Conservation (phyloP, 2,888 invertebrate genomes). For the Gerris lacustris region DNA sequence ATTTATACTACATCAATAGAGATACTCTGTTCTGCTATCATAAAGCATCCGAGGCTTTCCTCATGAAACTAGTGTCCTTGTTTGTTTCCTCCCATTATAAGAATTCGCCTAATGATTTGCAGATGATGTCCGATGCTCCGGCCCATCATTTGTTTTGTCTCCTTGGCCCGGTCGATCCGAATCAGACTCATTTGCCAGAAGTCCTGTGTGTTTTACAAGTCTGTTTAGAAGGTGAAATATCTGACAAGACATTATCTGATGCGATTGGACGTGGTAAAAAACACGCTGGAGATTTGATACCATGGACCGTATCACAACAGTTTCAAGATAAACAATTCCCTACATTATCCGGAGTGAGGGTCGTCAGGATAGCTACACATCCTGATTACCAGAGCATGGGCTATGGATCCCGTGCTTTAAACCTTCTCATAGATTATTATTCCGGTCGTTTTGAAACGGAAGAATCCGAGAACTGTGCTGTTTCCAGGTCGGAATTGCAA, state of each 20-base stretch:
- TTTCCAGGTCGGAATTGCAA: not conserved
- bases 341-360: slow-evolving; percentile 71
- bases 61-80: slow-evolving; percentile 81
- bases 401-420: slow-evolving; percentile 80
- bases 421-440: slow-evolving; percentile 78
- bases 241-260: slow-evolving; percentile 55
- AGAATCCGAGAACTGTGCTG: not conserved
- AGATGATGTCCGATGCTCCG: slow-evolving; percentile 96
- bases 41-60: slow-evolving; percentile 79
- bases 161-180: slow-evolving; percentile 68
- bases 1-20: slow-evolving; percentile 73
- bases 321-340: slow-evolving; percentile 91
- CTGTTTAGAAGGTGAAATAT: slow-evolving; percentile 52
- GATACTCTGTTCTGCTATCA: slow-evolving; percentile 96
- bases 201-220: slow-evolving; percentile 84
- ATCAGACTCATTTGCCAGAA: slow-evolving; percentile 62
- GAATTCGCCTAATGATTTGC: slow-evolving; percentile 97
- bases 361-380: slow-evolving; percentile 95
- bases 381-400: slow-evolving; percentile 97
- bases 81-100: slow-evolving; percentile 98
- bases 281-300: slow-evolving; percentile 92
- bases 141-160: slow-evolving; percentile 95
- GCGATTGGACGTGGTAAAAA: slow-evolving; percentile 75
- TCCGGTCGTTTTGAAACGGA: not conserved
- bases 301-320: slow-evolving; percentile 96